Evolutionary conservation across 2,888 invertebrate genomes (phyloP), one percentile per base, ranked within the genome.

Genomic region (Pharmacophagus antenor): DNA sequence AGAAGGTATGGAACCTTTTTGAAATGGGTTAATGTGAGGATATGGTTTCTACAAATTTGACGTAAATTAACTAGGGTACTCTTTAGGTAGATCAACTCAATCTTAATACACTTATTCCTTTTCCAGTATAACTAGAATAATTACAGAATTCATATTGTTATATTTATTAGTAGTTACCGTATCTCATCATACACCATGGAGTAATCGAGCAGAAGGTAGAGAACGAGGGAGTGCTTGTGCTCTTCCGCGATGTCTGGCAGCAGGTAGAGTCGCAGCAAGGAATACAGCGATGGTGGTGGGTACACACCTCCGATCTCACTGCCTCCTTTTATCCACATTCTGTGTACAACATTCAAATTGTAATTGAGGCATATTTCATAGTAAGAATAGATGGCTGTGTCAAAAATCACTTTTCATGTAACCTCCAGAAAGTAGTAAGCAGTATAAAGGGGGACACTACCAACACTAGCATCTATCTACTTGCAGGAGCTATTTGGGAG

Each of bases 161-260:
- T 8, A 12, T 4, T 20, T 25, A 27, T 21, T 2, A 4, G n/a
- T 4, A 70, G 72, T 70, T 70, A 92, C 88, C 84, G 83, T 54
- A 92, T 88, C 64, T 93, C 93, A 67, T 94, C 93, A 51, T 94
- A 91, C 2, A 93, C 85, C 89, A 93, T 94, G 37, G 95, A 94
- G 64, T 98, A 91, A 75, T 98, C 98, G 66, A 97, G 91, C 54
- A 98, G 92, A 1, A 97, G 87, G 70, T 98, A 98, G 21, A 96
- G 92, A 15, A 96, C 92, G 1, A 98, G 88, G 8, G 94, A 93
- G 72, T 97, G 96, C 73, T 97, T 98, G 64, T 93, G 92, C 25
- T 92, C 91, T 12, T 94, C 91, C 0, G 94, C 91, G 0, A 94
- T 88, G 48, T 92, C 92, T 0, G 95, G 94, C 18, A 95, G 76